Evolutionary conservation across 2,888 invertebrate genomes (phyloP), one percentile per base, ranked within the genome.

Genomic region (Griposia aprilina): DNA sequence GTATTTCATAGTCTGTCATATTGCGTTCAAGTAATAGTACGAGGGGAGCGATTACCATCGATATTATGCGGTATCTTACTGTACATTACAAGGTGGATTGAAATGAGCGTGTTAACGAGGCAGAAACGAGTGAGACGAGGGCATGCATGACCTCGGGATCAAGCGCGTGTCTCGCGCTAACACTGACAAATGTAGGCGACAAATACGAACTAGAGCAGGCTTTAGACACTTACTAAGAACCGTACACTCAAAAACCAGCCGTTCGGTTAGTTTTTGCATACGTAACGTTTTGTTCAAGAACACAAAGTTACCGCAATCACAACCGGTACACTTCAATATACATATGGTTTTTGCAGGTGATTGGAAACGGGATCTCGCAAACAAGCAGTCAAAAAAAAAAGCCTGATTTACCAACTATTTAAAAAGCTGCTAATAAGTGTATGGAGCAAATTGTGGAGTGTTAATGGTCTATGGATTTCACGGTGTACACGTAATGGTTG

Each of bases 381-480:
- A 84, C 79, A 55, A 80, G 83, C 65, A 67, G 70, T 68, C 76
- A 59, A 75, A 80, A 79, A 80, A 79, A 86, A 80, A 65, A 74
- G 78, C 75, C 76, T 78, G 75, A 55, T 80, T 85, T 80, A 78
- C 70, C 60, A 78, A 81, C 76, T 78, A 81, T 80, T 82, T 81
- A 80, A 83, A 85, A 82, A 75, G 52, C 73, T 67, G 71, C 85
- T 87, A 87, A 88, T 88, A 85, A 83, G 85, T 83, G 82, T 82
- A 87, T 85, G 88, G 84, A 87, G 92, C 91, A 91, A 93, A 92
- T 91, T 91, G 93, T 85, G 81, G 87, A 89, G 93, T 93, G 94
- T 93, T 95, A 93, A 95, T 93, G 90, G 92, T 90, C 88, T 89
- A 91, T 90, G 89, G 93, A 93, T 94, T 94, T 93, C 91, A 93